These are phyloP conservation scores for Eumacrocentrus americanus DNA, from an alignment of 2,888 invertebrate genomes.

Conservation along the genomic window DNA sequence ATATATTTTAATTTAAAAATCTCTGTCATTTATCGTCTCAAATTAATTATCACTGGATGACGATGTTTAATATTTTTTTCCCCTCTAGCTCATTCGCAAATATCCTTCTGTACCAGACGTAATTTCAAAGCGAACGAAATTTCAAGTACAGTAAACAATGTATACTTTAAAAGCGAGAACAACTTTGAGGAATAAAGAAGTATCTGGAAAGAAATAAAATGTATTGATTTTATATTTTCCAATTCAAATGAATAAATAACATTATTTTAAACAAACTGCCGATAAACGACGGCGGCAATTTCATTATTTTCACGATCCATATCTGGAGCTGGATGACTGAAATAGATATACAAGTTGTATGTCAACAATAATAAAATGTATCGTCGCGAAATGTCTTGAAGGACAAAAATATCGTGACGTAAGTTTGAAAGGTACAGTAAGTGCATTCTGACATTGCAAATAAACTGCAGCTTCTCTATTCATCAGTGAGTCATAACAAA, in stretches of 20 bases:
- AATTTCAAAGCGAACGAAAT: conserved; percentile 20
- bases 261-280: too few species aligned
- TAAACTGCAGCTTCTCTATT: too few species aligned
- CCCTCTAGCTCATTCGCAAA: conserved; percentile 14
- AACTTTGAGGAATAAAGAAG: conserved; percentile 17
- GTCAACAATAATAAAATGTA: not conserved
- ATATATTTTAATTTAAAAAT: conserved; percentile 30
- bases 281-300: too few species aligned
- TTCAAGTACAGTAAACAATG: conserved; percentile 24
- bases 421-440: not conserved
- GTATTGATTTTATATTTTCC: not conserved
- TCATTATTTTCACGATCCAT: too few species aligned
- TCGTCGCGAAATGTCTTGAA: not conserved
- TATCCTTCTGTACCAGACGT: conserved; percentile 29
- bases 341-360: not conserved
- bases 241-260: not conserved
- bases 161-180: conserved; percentile 34
- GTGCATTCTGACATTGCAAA: not conserved
- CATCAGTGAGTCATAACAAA: too few species aligned
- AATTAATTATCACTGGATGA: conserved; percentile 4
- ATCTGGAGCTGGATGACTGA: not conserved
- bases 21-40: conserved; percentile 16
- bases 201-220: conserved; percentile 1
- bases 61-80: conserved; percentile 14
- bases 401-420: not conserved